Evolutionary conservation across 1,140 invertebrate species (phyloP), one percentile per base, ranked within the genome.

Genomic region (Vollenhovia emeryi): DNA sequence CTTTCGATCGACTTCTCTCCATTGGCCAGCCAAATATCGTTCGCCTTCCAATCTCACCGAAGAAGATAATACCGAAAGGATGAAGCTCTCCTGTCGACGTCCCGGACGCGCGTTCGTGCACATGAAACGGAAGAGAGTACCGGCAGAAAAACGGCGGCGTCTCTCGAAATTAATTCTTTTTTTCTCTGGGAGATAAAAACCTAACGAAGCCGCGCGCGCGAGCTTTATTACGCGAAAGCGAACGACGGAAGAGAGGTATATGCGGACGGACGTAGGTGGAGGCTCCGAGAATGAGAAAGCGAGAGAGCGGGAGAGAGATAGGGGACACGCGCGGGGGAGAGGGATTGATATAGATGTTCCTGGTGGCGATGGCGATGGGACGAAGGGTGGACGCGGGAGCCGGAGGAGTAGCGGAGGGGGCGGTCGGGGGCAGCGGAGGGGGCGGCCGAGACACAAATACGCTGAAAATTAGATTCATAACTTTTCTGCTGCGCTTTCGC

Each of bases 381-480:
- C 50, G 52, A 85, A 73, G 69, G 85, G 64, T 82, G 33, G 69
- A 76, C 45, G 74, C 52, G 68, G 57, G 66, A 74, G 66, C 75
- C 73, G 48, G 36, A 68, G 64, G 64, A 90, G 80, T 69, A 45
- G 48, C n/a, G 24, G 40, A 43, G 60, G 59, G 59, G 59, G 82
- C 9, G 57, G 75, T 79, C 83, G 80, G 69, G 82, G 71, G 36
- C 55, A 68, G 43, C 69, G 82, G 82, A 48, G 84, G 30, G 87
- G 68, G 83, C 62, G 88, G 87, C 84, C 82, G 90, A 90, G 90
- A 93, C 93, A 92, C 91, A 91, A 93, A 93, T 92, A 92, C 92
- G 90, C 85, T 89, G 93, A 93, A 94, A 94, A 94, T 94, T 94
- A 93, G 94, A 94, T 94, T 94, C 92, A 93, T 94, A 94, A 94